Base-by-base conservation (phyloP, 2,888 invertebrate genomes). In the Emmelina monodactyla region DNA sequence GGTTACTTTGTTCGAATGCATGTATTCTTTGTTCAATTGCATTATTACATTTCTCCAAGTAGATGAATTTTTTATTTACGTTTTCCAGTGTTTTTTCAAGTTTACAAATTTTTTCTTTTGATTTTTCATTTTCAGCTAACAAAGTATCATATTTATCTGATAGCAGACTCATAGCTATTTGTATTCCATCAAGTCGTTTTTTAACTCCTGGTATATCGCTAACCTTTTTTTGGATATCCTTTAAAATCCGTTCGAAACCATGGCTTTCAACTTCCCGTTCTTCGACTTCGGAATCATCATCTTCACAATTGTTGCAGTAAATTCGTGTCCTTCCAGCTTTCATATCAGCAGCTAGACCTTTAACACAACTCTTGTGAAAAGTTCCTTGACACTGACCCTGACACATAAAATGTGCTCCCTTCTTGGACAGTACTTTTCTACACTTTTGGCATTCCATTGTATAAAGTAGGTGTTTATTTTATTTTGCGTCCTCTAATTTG, bases 281-380 rank as follows among this genome's bases (percentile, higher is more conserved):
- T 4, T 32, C 33, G 2, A 37, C 42, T 4, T 34, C 35, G 2
- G 32, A 32, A 1, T 33, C 28, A 2, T 28, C 39, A 2, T 40
- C 42, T 10, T 38, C 42, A 25, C 44, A 44, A 22, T 42, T 41
- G 31, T 44, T 42, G 12, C 41, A 41, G 28, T 28, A 37, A 2
- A 34, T 32, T 3, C 36, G 6, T 7, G 32, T 22, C 19, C 11
- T 34, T 11, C 42, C 42, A 1, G 3, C 12, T 22, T 37, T 39
- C 9, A 39, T n/a, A 25, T 42, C 42, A 1, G 36, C 36, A 6
- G 35, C 32, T 16, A 39, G 13, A 1, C 39, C 39, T 22, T 38
- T 42, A 2, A 42, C 42, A 35, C 42, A 42, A 3, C n/a, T n/a
- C 10, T 28, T 37, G 14, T 42, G 38, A 33, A 42, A 42, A 1